Base-by-base conservation (phyloP, 2,888 invertebrate species). In the Stegophylla sp. region DNA sequence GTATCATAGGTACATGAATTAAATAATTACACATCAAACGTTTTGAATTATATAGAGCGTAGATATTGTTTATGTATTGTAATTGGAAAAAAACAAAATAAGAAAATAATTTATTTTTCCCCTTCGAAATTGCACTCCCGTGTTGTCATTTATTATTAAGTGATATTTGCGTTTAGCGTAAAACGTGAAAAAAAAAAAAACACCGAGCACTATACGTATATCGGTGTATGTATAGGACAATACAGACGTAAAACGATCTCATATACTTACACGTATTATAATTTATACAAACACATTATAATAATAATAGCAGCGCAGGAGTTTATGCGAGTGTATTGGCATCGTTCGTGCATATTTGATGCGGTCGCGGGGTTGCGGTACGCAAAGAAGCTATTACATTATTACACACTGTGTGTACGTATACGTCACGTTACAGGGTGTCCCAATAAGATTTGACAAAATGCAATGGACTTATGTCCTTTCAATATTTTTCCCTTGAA, bases 271-370 rank as follows among this genome's bases (percentile, higher is more conserved):
- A 34, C 7, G 7, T 34, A 34, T 34, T n/a, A n/a, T n/a, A n/a
- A n/a, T n/a, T 34, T 34, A 5, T 34, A 34, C 34, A 34, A 34
- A 34, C 34, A 3, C 23, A 10, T 10, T 12, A 56, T 23, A 17
- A n/a, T 34, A n/a, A 23, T 45, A 26, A 26, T 48, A 61, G n/a
- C 61, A 34, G 34, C 2, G 28, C 28, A 41, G 28, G n/a, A n/a
- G 34, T 59, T 72, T 15, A 15, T 12, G 45, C 13, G 15, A 2
- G 12, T 12, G 45, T 45, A 45, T 15, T 45, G 61, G 34, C 34
- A 7, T 3, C 20, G 20, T 63, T 74, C 20, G 20, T 63, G 48
- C 63, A 74, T 74, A 74, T 74, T 74, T 74, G 28, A 74, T 74
- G 15, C 15, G 17, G n/a, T 48, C 66, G 15, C 23, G 10, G 20